These are phyloP conservation scores for Brienomyrus longianalis DNA, from an alignment of 2,113 vertebrate genomes.

Conservation along the genomic window DNA sequence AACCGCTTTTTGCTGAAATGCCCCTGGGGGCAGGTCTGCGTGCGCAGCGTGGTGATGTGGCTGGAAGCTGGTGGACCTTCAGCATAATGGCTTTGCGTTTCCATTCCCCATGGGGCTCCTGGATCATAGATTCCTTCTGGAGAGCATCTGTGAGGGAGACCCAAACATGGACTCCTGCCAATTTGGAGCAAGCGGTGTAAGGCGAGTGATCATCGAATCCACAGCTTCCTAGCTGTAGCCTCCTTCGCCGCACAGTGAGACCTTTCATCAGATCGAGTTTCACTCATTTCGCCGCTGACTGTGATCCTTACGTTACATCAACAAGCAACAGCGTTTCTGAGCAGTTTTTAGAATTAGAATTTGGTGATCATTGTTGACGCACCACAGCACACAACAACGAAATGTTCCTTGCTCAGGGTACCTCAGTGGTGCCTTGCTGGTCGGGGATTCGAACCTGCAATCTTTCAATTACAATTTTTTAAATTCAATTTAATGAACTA, in stretches of 20 bases:
- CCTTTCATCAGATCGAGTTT: not conserved
- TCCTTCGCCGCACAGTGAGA: not conserved
- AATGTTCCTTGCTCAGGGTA: no score
- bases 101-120: not conserved
- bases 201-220: not conserved
- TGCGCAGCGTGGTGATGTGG: not conserved
- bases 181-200: not conserved
- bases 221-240: not conserved
- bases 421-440: not conserved
- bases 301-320: not conserved
- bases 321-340: not conserved
- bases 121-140: not conserved
- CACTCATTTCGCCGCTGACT: not conserved
- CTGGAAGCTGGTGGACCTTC: not conserved
- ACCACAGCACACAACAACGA: no score
- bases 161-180: not conserved
- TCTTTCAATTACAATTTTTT: no score
- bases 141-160: not conserved
- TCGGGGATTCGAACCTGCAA: no score
- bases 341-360: no score
- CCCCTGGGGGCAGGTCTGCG: not conserved
- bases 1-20: conserved; percentile 25
- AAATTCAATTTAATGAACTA: not conserved
- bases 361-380: no score
- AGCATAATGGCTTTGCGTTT: not conserved